A percentile compares a stretch with the other conserved stretches of the same genome.
These are phyloP conservation scores for Halictus ligatus DNA, from an alignment of 2,888 invertebrate species.

Conservation along the genomic window DNA sequence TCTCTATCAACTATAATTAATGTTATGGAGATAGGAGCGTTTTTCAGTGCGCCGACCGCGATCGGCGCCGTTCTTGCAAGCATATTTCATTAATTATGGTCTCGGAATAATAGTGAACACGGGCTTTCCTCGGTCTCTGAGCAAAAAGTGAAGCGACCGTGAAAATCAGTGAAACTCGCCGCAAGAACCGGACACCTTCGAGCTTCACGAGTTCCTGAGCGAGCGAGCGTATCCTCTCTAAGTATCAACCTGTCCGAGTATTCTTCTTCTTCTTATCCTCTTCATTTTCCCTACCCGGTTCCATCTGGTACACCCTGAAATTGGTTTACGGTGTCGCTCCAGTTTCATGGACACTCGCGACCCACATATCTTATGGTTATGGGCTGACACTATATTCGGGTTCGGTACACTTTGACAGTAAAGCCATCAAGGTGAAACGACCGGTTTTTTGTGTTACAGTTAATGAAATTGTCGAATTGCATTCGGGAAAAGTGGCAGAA, in stretches of 20 bases:
- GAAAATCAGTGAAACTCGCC: slow-evolving; percentile 26
- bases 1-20: background rate
- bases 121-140: slow-evolving; percentile 3
- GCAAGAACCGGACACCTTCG: background rate
- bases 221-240: background rate
- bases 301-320: background rate
- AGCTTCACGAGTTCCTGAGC: slow-evolving; percentile 2
- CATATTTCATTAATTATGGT: slow-evolving; percentile 5
- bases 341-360: background rate
- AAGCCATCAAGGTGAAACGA: background rate
- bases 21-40: background rate
- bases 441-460: background rate
- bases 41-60: background rate
- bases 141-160: slow-evolving; percentile 19
- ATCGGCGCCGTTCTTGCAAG: slow-evolving; percentile 1
- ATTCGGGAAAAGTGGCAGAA: background rate
- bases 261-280: background rate
- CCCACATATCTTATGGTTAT: background rate
- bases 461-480: background rate
- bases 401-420: background rate
- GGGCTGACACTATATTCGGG: background rate
- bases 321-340: slow-evolving; percentile 14
- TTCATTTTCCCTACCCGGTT: background rate
- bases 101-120: background rate
- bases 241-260: background rate